phyloP scores from a whole-genome alignment of 2,888 invertebrate genomes.

The Rhingia rostrata region DNA sequence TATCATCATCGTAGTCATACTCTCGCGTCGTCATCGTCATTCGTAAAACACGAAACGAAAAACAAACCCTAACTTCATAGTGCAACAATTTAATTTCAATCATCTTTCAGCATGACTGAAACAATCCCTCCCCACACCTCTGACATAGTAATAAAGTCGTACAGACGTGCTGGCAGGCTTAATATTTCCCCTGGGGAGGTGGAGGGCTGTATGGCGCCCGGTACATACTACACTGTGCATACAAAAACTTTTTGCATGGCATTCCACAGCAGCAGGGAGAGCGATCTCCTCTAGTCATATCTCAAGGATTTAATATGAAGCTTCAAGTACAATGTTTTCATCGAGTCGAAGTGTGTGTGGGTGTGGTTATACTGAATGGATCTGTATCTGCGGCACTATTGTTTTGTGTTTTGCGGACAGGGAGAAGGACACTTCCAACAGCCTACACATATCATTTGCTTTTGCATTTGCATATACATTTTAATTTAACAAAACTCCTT shows the following conservation, averaged over 20 bases:
- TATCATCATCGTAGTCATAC: slow-evolving; percentile 27
- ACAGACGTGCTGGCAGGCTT: slow-evolving; percentile 39
- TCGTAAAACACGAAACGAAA: slow-evolving; percentile 7
- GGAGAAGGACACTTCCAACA: slow-evolving; percentile 41
- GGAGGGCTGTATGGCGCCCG: neutral
- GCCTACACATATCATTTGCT: slow-evolving; percentile 53
- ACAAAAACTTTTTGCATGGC: slow-evolving; percentile 45
- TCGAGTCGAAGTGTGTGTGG: neutral
- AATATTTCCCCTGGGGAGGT: slow-evolving; percentile 21
- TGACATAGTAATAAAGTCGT: slow-evolving; percentile 37
- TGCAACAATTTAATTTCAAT: slow-evolving; percentile 73
- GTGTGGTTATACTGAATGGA: neutral
- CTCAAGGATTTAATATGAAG: slow-evolving; percentile 70
- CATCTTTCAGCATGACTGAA: slow-evolving; percentile 37
- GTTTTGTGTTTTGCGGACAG: slow-evolving; percentile 33
- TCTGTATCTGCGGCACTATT: slow-evolving; percentile 45
- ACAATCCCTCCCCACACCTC: neutral
- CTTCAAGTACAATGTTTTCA: slow-evolving; percentile 49
- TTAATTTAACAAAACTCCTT: slow-evolving; percentile 56
- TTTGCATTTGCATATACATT: slow-evolving; percentile 43
- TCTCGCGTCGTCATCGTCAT: neutral
- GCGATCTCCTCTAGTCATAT: slow-evolving; percentile 22
- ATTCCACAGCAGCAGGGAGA: neutral
- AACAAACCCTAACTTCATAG: slow-evolving; percentile 9
- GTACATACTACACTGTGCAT: no score